Percentiles rank a stretch among this genome's conserved stretches.
Conservation (phyloP, 2,113 vertebrate genomes). For the Ciconia maguari region DNA sequence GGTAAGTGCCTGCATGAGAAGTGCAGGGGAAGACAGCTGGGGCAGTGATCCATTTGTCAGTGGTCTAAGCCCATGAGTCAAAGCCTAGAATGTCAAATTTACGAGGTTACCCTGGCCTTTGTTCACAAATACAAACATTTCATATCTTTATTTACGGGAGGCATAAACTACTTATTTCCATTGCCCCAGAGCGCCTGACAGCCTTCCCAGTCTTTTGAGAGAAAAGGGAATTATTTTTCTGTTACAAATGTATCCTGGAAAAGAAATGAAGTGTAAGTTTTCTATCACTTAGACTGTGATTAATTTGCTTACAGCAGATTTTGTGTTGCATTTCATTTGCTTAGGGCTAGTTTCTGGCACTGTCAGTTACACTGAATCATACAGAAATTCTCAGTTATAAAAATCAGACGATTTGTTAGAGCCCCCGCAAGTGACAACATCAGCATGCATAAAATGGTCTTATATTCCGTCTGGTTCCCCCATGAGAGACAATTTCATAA, state of each 20-base stretch:
- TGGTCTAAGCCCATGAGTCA: not conserved
- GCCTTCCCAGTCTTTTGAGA: constrained; percentile 12
- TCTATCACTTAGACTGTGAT: constrained; percentile 54
- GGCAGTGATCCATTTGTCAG: not conserved
- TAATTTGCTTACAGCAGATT: constrained; percentile 55
- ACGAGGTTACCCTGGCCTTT: not conserved
- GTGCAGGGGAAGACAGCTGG: not conserved
- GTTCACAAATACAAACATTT: constrained; percentile 26
- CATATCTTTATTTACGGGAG: constrained; percentile 31
- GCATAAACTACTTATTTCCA: constrained; percentile 37
- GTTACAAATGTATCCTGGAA: constrained; percentile 25
- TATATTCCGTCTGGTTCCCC: not conserved
- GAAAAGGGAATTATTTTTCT: constrained; percentile 40
- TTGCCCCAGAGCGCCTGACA: not conserved
- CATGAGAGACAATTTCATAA: not conserved
- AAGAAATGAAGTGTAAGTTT: constrained; percentile 42
- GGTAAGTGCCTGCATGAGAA: not conserved
- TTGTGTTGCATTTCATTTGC: constrained; percentile 46
- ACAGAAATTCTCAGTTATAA: constrained; percentile 27
- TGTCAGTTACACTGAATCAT: constrained; percentile 46
- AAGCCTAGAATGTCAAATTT: constrained; percentile 6
- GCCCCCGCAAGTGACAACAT: not conserved
- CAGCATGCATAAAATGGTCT: not conserved
- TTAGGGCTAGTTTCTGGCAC: constrained; percentile 51
- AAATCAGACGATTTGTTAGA: constrained; percentile 27